Percentiles rank a stretch among this genome's conserved stretches.
Conservation (phyloP, 2,113 vertebrate species). For the Mola mola region DNA sequence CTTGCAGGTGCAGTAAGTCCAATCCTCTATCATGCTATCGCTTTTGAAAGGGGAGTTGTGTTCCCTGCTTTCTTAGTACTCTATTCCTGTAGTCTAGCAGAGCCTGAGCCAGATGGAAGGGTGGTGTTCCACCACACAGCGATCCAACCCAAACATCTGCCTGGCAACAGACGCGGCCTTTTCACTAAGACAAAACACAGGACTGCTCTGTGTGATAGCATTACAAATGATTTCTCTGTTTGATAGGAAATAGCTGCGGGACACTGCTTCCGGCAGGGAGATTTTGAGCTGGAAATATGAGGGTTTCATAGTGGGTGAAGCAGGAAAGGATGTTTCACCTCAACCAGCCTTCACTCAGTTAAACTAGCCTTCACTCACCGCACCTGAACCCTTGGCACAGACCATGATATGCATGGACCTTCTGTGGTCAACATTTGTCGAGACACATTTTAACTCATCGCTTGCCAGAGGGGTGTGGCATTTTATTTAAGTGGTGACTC, state of each 20-base stretch:
- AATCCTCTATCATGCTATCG: slow-evolving; percentile 50
- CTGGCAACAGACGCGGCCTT: slow-evolving; percentile 56
- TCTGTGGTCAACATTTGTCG: background rate
- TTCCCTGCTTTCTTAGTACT: slow-evolving; percentile 60
- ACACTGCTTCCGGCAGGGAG: slow-evolving; percentile 8
- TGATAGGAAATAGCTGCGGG: slow-evolving; percentile 43
- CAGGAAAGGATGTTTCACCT: slow-evolving; percentile 1
- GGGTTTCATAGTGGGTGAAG: background rate
- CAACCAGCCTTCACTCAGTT: background rate
- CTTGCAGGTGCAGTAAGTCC: slow-evolving; percentile 66
- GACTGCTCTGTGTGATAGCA: slow-evolving; percentile 40
- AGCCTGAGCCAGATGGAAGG: slow-evolving; percentile 65
- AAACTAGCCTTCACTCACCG: slow-evolving; percentile 1
- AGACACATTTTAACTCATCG: background rate
- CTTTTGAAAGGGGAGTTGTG: slow-evolving; percentile 57
- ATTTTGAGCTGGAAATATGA: slow-evolving; percentile 2
- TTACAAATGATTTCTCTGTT: slow-evolving; percentile 62
- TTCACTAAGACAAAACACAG: slow-evolving; percentile 65
- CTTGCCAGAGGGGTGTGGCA: too few species aligned
- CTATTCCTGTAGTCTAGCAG: slow-evolving; percentile 59
- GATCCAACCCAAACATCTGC: slow-evolving; percentile 73
- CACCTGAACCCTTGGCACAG: background rate
- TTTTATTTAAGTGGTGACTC: too few species aligned
- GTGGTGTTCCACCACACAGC: slow-evolving; percentile 48
- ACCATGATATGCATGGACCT: background rate